Conservation (phyloP, 2,797 vertebrate species). For the Centropyge bicolor region DNA sequence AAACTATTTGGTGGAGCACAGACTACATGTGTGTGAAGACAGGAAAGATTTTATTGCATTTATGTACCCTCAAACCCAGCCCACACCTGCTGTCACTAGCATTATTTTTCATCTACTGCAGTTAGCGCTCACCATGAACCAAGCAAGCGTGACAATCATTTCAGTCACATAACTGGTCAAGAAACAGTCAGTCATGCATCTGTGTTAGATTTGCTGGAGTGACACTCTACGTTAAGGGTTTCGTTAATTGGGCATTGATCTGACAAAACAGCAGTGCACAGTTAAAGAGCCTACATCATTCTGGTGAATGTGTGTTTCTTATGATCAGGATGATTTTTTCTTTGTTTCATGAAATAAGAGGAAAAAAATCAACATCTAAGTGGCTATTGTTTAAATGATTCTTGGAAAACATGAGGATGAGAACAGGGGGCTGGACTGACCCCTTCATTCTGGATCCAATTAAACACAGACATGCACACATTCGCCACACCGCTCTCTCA, state of each 20-base stretch:
- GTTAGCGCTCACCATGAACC: slow-evolving; percentile 1
- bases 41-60: background rate
- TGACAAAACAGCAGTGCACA: slow-evolving; percentile 17
- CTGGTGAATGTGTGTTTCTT: slow-evolving; percentile 17
- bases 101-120: background rate
- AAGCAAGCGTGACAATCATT: slow-evolving; percentile 17
- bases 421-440: slow-evolving; percentile 15
- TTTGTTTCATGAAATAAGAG: slow-evolving; percentile 51
- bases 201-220: slow-evolving; percentile 53
- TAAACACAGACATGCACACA: slow-evolving; percentile 65
- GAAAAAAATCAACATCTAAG: background rate
- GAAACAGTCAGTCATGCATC: slow-evolving; percentile 61
- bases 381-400: slow-evolving; percentile 18
- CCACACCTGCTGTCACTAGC: background rate
- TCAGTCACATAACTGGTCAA: slow-evolving; percentile 19
- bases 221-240: slow-evolving; percentile 36
- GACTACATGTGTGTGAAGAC: slow-evolving; percentile 5
- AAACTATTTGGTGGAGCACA: slow-evolving; percentile 17
- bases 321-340: slow-evolving; percentile 47
- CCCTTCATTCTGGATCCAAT: slow-evolving; percentile 30
- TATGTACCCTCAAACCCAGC: background rate
- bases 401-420: slow-evolving; percentile 19
- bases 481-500: slow-evolving; percentile 49
- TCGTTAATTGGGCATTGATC: slow-evolving; percentile 32
- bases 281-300: background rate